Conservation (phyloP, 2,888 invertebrate species). For the Tetragonula carbonaria region DNA sequence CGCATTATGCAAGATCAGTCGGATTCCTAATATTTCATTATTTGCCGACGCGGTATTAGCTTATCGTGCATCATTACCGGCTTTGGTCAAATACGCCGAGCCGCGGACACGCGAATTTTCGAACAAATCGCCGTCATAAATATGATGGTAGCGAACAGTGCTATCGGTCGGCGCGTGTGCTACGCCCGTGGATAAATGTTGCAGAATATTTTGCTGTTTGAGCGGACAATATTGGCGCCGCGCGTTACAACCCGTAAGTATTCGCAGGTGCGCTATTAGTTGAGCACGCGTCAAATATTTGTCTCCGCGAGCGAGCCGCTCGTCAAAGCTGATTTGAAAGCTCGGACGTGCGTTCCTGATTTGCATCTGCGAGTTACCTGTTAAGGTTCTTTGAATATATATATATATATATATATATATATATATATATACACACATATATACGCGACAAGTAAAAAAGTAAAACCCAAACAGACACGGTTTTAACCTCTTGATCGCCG, state of each 20-base stretch:
- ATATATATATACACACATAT: neutral
- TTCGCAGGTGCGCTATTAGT: slow-evolving; percentile 15
- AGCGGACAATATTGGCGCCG: slow-evolving; percentile 33
- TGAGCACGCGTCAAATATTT: slow-evolving; percentile 31
- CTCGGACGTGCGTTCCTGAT: neutral
- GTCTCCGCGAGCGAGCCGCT: neutral
- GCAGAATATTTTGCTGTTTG: slow-evolving; percentile 35
- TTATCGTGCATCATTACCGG: slow-evolving; percentile 36
- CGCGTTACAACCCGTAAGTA: slow-evolving; percentile 27
- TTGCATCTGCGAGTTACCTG: neutral
- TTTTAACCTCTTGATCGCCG: no score
- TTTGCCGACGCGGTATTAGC: slow-evolving; percentile 42
- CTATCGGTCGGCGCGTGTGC: no score
- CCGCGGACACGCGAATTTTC: slow-evolving; percentile 15
- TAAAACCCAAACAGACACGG: no score
- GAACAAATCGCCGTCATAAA: neutral
- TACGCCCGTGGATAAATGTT: slow-evolving; percentile 31
- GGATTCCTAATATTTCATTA: slow-evolving; percentile 40
- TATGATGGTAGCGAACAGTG: neutral
- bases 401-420: neutral
- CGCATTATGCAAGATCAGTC: slow-evolving; percentile 26
- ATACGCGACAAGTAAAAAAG: no score
- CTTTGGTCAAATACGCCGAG: neutral
- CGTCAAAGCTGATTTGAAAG: slow-evolving; percentile 26
- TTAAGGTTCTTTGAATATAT: neutral